Conservation (phyloP, 2,888 invertebrate species). For the Lepetodrilus schrolli region DNA sequence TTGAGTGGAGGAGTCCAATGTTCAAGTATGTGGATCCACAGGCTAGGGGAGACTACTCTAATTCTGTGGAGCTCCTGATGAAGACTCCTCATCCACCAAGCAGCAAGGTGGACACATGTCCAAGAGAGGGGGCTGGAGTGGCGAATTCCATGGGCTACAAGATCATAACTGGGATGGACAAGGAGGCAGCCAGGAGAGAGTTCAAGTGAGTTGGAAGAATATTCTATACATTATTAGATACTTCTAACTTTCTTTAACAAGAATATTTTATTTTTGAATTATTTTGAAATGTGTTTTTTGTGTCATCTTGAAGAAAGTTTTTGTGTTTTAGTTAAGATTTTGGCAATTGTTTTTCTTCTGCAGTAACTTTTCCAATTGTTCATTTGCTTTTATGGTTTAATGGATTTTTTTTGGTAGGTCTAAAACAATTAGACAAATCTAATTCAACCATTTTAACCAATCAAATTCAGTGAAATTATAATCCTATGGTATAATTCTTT, state of each 20-base stretch:
- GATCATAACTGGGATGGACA: constrained; percentile 55
- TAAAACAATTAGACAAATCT: too few species aligned
- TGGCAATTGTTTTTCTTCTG: too few species aligned
- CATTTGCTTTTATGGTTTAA: too few species aligned
- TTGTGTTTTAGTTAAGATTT: too few species aligned
- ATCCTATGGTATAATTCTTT: too few species aligned
- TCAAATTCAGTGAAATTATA: too few species aligned
- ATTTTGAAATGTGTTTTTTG: too few species aligned
- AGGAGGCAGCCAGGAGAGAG: constrained; percentile 55
- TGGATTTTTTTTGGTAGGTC: too few species aligned
- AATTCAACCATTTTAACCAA: too few species aligned
- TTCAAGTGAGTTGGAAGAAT: constrained; percentile 58
- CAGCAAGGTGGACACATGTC: neutral
- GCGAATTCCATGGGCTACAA: constrained; percentile 35
- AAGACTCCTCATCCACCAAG: constrained; percentile 49
- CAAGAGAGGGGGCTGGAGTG: constrained; percentile 27
- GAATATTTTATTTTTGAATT: neutral
- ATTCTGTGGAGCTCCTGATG: constrained; percentile 57
- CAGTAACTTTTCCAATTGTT: too few species aligned
- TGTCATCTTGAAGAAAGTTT: too few species aligned
- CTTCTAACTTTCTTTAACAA: neutral
- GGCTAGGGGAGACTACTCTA: constrained; percentile 59
- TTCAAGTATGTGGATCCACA: constrained; percentile 66
- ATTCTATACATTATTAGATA: neutral
- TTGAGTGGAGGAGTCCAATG: constrained; percentile 64